Evolutionary conservation across 2,888 invertebrate genomes (phyloP).

Genomic region (Perizoma affinitatum): DNA sequence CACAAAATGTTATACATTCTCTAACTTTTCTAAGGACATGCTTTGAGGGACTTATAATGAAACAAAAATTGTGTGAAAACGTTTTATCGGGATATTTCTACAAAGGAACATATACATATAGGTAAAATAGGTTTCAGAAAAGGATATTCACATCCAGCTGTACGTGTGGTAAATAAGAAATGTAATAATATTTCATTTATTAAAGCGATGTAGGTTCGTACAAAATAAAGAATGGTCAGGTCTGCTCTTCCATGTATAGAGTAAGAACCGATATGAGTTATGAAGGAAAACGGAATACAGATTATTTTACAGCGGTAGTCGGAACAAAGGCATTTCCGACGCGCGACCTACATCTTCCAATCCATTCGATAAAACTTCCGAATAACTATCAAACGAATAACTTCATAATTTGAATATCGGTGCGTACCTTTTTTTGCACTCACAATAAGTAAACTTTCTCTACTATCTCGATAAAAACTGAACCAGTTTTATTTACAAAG

Average conservation of each 20-base stretch:
- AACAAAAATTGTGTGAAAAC: constrained; percentile 13
- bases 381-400: constrained; percentile 36
- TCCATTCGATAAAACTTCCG: constrained; percentile 56
- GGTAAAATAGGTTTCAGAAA: too few species aligned
- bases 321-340: constrained; percentile 65
- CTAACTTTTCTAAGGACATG: constrained; percentile 49
- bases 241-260: constrained; percentile 46
- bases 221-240: constrained; percentile 38
- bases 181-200: constrained; percentile 29
- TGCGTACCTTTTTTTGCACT: constrained; percentile 15
- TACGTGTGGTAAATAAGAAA: too few species aligned
- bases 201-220: constrained; percentile 33
- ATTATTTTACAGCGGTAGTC: constrained; percentile 64
- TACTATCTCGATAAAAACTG: constrained; percentile 26
- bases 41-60: constrained; percentile 35
- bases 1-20: constrained; percentile 59
- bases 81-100: constrained; percentile 1
- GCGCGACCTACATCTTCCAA: constrained; percentile 64
- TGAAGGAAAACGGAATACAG: constrained; percentile 68
- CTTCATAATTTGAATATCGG: constrained; percentile 32
- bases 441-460: constrained; percentile 26
- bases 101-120: background rate
- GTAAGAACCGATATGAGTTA: constrained; percentile 61
- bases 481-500: constrained; percentile 31
- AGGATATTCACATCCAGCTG: too few species aligned